Conservation (phyloP, 37 sponge, comb jelly and placozoan genomes). For the Ephydatia muelleri region DNA sequence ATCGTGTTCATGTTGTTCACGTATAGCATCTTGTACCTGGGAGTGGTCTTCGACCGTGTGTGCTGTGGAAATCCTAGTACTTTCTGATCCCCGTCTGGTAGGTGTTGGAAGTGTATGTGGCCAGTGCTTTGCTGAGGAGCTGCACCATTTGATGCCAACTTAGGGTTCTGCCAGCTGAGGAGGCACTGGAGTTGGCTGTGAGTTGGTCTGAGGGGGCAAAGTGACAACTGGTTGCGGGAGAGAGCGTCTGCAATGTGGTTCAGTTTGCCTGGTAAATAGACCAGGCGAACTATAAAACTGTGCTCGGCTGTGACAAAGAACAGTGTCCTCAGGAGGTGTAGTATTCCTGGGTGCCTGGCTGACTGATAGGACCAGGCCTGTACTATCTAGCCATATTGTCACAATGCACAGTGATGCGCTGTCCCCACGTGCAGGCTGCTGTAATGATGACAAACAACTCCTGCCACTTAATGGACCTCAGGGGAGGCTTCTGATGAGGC, state of each 20-base stretch:
- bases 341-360: neutral
- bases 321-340: constrained; percentile 13
- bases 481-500: neutral
- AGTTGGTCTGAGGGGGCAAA: neutral
- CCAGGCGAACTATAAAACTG: neutral
- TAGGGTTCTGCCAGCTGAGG: neutral
- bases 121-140: neutral
- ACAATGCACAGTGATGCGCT: constrained; percentile 19
- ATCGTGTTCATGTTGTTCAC: too few species aligned
- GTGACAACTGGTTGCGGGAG: constrained; percentile 12
- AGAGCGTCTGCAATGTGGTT: constrained; percentile 28
- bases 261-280: constrained; percentile 12
- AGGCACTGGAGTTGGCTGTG: neutral
- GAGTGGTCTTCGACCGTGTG: neutral
- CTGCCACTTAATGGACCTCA: constrained; percentile 1
- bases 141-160: neutral
- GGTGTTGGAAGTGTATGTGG: constrained; percentile 1
- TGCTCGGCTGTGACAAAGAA: neutral
- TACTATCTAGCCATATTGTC: constrained; percentile 30
- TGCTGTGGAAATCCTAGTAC: neutral
- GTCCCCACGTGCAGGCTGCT: constrained; percentile 22
- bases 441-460: constrained; percentile 12
- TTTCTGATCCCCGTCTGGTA: constrained; percentile 6
- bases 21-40: too few species aligned
- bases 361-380: neutral